Base-by-base conservation (phyloP, 2,797 vertebrate species). In the Acanthornis magna region DNA sequence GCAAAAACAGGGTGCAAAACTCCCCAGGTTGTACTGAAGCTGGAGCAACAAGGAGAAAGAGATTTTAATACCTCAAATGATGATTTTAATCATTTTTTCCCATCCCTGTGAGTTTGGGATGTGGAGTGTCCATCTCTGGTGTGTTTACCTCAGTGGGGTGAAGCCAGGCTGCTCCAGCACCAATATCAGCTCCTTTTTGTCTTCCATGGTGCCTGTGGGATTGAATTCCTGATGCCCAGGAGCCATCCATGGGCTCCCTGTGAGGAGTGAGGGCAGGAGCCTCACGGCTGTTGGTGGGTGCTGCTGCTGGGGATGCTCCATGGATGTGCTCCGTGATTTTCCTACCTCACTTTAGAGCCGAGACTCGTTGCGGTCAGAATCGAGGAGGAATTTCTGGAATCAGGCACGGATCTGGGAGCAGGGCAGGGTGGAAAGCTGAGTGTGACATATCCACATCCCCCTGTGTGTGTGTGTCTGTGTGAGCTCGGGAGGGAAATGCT, bases 281-380 rank as follows among this genome's bases (percentile, higher is more conserved):
- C 36, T 36, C 36, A 36, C 10, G 25, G 38, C 8, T 27, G 30
- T 2, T 40, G 42, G 17, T 30, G 51, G 29, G 23, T 60, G 72
- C 34, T 72, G 77, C 45, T 48, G 53, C 34, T 67, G 61, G 10
- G 71, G 58, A 16, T 18, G 16, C 2, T 1, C 14, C 81, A 45
- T 0, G 7, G 71, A 15, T 4, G 20, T 17, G 20, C 34, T 30
- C 17, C 0, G 0, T 4, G 32, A 22, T 71, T 57, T 47, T 23
- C 47, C 43, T 3, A 0, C 13, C 0, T 5, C 9, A 18, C 10
- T 63, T 42, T 19, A 47, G 17, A 83, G 42, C 36, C 5, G 13
- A 43, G 38, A 7, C 57, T n/a, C 2, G 9, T 1, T 48, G 51
- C 60, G 65, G 30, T 42, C 13, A 25, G 68, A n/a, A 74, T 12